Conservation (phyloP, 2,888 invertebrate species). For the Coenonympha glycerion region DNA sequence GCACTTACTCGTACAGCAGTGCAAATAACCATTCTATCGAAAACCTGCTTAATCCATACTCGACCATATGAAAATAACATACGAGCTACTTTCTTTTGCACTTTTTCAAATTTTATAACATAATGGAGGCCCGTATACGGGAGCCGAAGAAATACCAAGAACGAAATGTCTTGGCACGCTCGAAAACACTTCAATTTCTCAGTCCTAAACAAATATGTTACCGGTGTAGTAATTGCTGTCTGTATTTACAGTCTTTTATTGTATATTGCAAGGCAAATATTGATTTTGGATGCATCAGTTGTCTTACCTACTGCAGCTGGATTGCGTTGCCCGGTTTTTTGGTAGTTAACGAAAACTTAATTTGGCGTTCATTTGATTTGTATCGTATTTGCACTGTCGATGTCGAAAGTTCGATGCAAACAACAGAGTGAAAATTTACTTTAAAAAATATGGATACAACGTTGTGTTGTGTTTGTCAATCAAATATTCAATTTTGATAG, state of each 20-base stretch:
- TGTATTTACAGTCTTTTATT: constrained; percentile 73
- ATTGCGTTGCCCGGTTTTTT: constrained; percentile 42
- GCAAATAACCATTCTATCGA: constrained; percentile 19
- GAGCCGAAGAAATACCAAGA: constrained; percentile 53
- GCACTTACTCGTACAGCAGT: constrained; percentile 31
- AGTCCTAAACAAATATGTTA: constrained; percentile 75
- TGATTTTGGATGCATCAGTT: constrained; percentile 68
- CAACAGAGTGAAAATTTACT: constrained; percentile 15
- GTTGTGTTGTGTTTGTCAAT: constrained; percentile 6
- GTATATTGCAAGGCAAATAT: constrained; percentile 72
- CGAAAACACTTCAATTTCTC: constrained; percentile 72
- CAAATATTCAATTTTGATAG: constrained; percentile 4
- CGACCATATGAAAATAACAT: constrained; percentile 16
- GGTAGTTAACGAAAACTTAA: constrained; percentile 50
- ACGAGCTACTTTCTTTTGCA: constrained; percentile 14
- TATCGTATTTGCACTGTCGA: constrained; percentile 37
- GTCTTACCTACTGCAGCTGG: constrained; percentile 66
- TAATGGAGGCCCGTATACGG: constrained; percentile 23
- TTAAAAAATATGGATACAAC: constrained; percentile 16
- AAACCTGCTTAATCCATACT: constrained; percentile 12
- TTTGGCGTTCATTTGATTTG: constrained; percentile 60
- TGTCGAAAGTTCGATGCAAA: constrained; percentile 20
- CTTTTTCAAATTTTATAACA: constrained; percentile 4
- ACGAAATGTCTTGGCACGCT: constrained; percentile 65
- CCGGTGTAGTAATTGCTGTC: constrained; percentile 70